Evolutionary conservation across 2,888 invertebrate species (phyloP).

Genomic region (Craniophora ligustri): DNA sequence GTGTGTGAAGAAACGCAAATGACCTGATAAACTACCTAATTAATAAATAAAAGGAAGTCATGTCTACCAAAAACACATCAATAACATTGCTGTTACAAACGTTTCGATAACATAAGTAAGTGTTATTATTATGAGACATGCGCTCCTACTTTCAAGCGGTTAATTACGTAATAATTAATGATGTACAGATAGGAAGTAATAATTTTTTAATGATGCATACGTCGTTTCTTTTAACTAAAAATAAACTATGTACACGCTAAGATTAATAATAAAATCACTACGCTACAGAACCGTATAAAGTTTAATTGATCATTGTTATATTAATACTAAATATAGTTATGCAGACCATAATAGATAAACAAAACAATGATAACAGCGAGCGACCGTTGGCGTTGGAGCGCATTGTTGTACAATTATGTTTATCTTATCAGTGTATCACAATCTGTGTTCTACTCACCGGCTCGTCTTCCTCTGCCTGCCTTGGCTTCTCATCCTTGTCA

Average conservation of each 20-base stretch:
- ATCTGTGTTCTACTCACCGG: conserved; percentile 76
- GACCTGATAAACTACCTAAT: too few species aligned
- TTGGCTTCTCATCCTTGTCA: conserved; percentile 88
- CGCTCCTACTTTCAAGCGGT: too few species aligned
- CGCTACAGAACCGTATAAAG: conserved; percentile 13
- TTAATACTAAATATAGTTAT: conserved; percentile 43
- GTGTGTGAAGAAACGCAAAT: too few species aligned
- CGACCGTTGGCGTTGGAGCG: conserved; percentile 34
- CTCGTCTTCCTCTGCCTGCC: conserved; percentile 87
- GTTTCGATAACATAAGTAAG: too few species aligned
- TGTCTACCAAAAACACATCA: too few species aligned
- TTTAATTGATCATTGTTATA: conserved; percentile 47
- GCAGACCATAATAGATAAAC: conserved; percentile 53
- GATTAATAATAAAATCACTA: conserved; percentile 5
- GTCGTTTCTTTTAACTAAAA: too few species aligned
- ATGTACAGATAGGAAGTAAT: too few species aligned
- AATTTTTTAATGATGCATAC: too few species aligned
- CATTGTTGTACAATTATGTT: conserved; percentile 55
- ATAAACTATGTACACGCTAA: background rate
- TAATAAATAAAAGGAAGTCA: too few species aligned
- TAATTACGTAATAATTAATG: too few species aligned
- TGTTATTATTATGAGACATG: too few species aligned
- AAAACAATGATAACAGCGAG: conserved; percentile 55
- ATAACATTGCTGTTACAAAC: too few species aligned
- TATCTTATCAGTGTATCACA: conserved; percentile 61